phyloP scores from a whole-genome alignment of 2,113 vertebrate genomes.

The Antechinus flavipes region DNA sequence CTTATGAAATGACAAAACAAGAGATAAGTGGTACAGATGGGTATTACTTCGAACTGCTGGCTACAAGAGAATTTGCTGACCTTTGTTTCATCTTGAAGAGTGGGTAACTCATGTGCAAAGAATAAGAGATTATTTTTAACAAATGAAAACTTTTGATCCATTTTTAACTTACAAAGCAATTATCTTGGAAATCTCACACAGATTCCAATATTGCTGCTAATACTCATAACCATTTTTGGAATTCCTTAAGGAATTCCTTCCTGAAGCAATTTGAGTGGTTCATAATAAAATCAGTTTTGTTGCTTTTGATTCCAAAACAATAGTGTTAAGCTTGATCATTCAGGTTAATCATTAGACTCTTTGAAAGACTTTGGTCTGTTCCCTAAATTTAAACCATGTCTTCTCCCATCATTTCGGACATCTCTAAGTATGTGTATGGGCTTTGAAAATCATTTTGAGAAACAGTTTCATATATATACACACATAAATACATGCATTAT shows the following conservation, averaged over 20 bases:
- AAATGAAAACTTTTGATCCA: background rate
- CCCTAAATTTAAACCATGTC: background rate
- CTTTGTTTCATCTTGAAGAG: background rate
- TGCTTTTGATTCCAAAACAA: slow-evolving; percentile 2
- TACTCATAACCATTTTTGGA: slow-evolving; percentile 4
- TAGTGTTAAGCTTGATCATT: background rate
- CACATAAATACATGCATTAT: background rate
- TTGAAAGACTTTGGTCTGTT: background rate
- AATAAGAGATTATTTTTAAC: background rate
- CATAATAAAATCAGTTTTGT: slow-evolving; percentile 15
- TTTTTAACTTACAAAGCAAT: background rate
- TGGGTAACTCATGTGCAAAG: background rate
- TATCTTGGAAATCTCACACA: background rate
- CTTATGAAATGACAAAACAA: slow-evolving; percentile 5
- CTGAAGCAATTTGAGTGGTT: background rate
- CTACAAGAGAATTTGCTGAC: background rate
- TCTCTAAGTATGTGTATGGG: background rate
- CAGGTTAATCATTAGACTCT: background rate
- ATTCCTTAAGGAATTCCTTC: slow-evolving; percentile 1
- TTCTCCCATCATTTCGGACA: background rate
- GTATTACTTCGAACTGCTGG: background rate
- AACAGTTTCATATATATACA: background rate
- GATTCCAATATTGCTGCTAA: background rate
- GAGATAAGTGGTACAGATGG: background rate
- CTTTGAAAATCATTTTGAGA: background rate